Evolutionary conservation across 2,113 vertebrate species (phyloP), one percentile per base, ranked within the genome.

Genomic region (Speoplatyrhinus poulsoni): DNA sequence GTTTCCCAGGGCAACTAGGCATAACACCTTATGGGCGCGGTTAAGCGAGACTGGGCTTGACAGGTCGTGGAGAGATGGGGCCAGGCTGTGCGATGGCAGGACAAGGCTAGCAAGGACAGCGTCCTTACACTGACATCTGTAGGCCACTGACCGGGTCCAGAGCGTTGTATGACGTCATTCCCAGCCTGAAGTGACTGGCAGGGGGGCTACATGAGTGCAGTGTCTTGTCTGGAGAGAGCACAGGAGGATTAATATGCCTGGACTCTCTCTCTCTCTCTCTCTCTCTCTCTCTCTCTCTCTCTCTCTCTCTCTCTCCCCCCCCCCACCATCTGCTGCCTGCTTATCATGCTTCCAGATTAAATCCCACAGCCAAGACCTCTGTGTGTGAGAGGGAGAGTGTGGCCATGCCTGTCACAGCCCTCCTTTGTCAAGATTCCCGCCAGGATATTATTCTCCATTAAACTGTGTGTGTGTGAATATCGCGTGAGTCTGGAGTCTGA

Each of bases 311-410:
- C 78, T 19, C 80, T 75, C 71, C 69, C 72, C n/a, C n/a, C n/a
- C n/a, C n/a, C n/a, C 76, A 86, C 90, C 90, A 91, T 91, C 90
- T 90, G 90, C 87, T 83, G 67, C 85, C 67, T 80, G 81, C 83
- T 84, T 84, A 80, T 84, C 83, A 83, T 73, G 82, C 75, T 81
- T 65, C 71, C 80, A 85, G 81, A 86, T 88, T 87, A 86, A 84
- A 89, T 68, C 75, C 81, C 61, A 70, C 76, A 79, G 82, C 81
- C 79, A 89, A 82, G 82, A 80, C 62, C 9, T 65, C 6, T 59
- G 71, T 71, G 71, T 32, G 12, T 17, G 69, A 26, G 56, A 63
- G 61, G 65, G 50, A 66, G 74, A 17, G 60, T 65, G 56, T 56
- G 61, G 65, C 60, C 63, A 59, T 17, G n/a, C 68, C 48, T 74